phyloP scores from a whole-genome alignment of 2,888 invertebrate genomes.

The Drosophila macrothrix region DNA sequence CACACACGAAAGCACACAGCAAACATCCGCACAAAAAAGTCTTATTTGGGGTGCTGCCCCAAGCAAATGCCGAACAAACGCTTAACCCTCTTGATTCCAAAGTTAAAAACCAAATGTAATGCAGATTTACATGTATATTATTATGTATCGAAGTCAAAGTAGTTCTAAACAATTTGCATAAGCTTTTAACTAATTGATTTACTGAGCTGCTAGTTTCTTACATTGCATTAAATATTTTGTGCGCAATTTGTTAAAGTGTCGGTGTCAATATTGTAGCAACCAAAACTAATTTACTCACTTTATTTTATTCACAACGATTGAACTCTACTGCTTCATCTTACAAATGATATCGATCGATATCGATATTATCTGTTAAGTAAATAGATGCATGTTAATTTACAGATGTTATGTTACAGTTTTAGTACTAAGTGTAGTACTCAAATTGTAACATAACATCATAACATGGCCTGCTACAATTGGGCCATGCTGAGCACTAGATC shows the following conservation, averaged over 20 bases:
- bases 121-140: slow-evolving; percentile 4
- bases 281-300: not conserved
- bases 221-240: not conserved
- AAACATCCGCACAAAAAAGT: not conserved
- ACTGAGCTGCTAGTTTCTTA: not conserved
- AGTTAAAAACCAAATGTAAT: slow-evolving; percentile 1
- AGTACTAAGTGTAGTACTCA: too few species aligned
- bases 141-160: not conserved
- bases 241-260: not conserved
- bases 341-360: not conserved
- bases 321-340: not conserved
- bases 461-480: too few species aligned
- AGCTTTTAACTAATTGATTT: slow-evolving; percentile 36
- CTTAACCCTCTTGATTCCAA: slow-evolving; percentile 20
- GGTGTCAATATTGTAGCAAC: not conserved
- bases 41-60: slow-evolving; percentile 18
- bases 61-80: not conserved
- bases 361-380: not conserved
- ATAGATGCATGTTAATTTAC: not conserved
- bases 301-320: not conserved
- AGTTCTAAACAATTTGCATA: slow-evolving; percentile 13
- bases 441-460: too few species aligned
- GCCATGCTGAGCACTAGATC: too few species aligned
- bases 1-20: not conserved
- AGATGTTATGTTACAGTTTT: not conserved